Evolutionary conservation across 2,797 vertebrate species (phyloP), one percentile per base, ranked within the genome.

Genomic region (Euphonia xanthogaster): DNA sequence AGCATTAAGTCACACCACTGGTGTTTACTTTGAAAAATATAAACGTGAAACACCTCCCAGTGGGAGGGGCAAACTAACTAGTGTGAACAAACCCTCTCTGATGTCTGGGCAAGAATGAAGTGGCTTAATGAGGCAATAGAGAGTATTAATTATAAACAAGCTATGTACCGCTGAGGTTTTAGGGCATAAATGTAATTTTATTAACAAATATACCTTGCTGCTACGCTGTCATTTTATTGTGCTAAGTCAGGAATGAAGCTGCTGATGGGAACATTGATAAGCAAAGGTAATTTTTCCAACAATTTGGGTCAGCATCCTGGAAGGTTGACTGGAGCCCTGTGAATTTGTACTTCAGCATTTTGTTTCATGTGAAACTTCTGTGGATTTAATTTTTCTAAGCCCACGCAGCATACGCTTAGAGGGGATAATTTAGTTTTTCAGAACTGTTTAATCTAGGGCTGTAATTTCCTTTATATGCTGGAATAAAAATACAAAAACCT

Each of bases 21-120:
- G 19, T 77, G 68, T 80, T 90, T 86, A 88, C 70, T 94, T 67
- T 50, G 61, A 50, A 88, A 94, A 93, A 66, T 50, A 88, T 66
- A 96, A 95, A 91, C 31, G 20, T 45, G 37, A 70, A 84, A 40
- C 74, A 48, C 48, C 48, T 57, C 31, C 57, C 82, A 83, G 58
- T 39, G 58, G 88, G 83, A 84, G 70, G 66, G 87, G 74, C 63
- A 82, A 94, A 82, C 35, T n/a, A 77, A 72, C 22, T 1, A 27
- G 31, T 1, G 0, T 60, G 55, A 39, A 22, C 60, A 91, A 91
- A 31, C 84, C 23, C 14, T 73, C 58, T 81, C 40, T 75, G 58
- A 75, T 80, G 73, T 60, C 42, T 60, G 60, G 40, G 48, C 19
- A 81, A 84, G 90, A 86, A 74, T n/a, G 66, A 83, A 75, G 86